A percentile compares a stretch with the other conserved stretches of the same genome.
Evolutionary conservation across 2,113 vertebrate genomes (phyloP).

Genomic region (Athene cunicularia): DNA sequence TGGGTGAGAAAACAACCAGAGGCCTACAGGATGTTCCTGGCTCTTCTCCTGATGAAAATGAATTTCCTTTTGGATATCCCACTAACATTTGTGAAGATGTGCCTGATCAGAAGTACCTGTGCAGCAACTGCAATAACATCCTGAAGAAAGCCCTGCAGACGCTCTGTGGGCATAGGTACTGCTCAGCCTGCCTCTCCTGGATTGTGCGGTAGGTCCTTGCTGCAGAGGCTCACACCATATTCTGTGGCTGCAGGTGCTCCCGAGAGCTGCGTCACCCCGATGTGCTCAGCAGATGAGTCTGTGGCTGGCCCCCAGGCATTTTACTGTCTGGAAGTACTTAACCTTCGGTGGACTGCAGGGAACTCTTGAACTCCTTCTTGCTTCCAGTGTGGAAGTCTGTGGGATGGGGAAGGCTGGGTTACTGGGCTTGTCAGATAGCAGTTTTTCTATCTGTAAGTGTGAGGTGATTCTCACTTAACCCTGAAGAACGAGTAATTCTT

Average conservation of each 20-base stretch:
- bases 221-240: not conserved
- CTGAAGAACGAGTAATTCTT: not conserved
- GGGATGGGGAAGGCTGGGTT: not conserved
- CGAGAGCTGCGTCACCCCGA: fast-evolving
- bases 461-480: not conserved
- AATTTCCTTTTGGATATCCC: constrained; percentile 81
- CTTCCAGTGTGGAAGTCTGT: not conserved
- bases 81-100: constrained; percentile 70
- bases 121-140: constrained; percentile 76
- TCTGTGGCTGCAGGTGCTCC: fast-evolving
- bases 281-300: not conserved
- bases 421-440: not conserved
- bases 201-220: constrained; percentile 73
- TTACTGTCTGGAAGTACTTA: not conserved
- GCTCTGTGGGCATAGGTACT: constrained; percentile 75
- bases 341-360: not conserved
- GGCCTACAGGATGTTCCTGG: not conserved
- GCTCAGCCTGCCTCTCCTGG: constrained; percentile 77
- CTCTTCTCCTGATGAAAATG: constrained; percentile 77
- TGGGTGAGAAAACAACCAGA: constrained; percentile 61
- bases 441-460: not conserved
- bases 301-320: not conserved
- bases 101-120: constrained; percentile 71
- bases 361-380: not conserved
- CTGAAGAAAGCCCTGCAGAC: constrained; percentile 76